Percentiles rank a stretch among this genome's conserved stretches.
Conservation (phyloP, 2,113 vertebrate species). For the Psettodes erumei region DNA sequence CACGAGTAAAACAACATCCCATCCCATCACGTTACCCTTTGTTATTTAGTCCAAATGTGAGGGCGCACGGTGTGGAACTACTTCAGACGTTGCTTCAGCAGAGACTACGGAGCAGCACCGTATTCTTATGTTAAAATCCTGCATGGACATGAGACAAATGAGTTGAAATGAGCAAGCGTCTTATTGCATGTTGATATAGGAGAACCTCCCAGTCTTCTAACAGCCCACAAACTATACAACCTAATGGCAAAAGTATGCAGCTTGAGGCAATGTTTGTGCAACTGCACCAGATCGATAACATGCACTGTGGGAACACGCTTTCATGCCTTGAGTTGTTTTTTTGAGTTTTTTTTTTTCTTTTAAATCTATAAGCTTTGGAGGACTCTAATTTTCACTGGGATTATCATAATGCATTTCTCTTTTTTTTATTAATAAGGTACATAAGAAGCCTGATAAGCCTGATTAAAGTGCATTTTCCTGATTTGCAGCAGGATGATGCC, state of each 20-base stretch:
- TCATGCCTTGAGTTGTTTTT: no score
- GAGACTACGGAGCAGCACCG: no score
- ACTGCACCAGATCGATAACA: constrained; percentile 17
- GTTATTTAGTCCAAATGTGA: not conserved
- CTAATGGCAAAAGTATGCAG: not conserved
- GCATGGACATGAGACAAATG: not conserved
- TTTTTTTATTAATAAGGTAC: constrained; percentile 19
- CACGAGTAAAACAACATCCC: not conserved
- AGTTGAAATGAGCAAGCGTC: not conserved
- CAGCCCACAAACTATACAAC: not conserved
- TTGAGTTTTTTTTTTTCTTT: no score
- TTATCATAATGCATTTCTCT: no score
- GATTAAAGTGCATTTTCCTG: constrained; percentile 28
- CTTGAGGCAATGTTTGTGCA: not conserved
- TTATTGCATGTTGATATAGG: not conserved
- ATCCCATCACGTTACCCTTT: not conserved
- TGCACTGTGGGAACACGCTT: not conserved
- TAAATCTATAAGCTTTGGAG: no score
- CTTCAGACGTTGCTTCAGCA: no score
- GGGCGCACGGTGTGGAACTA: no score
- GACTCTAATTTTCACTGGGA: no score
- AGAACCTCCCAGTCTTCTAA: not conserved
- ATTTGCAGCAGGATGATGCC: not conserved
- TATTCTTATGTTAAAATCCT: no score
- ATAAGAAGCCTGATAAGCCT: constrained; percentile 8